Evolutionary conservation across 2,113 vertebrate genomes (phyloP), one percentile per base, ranked within the genome.

Genomic region (Gambusia holbrooki): DNA sequence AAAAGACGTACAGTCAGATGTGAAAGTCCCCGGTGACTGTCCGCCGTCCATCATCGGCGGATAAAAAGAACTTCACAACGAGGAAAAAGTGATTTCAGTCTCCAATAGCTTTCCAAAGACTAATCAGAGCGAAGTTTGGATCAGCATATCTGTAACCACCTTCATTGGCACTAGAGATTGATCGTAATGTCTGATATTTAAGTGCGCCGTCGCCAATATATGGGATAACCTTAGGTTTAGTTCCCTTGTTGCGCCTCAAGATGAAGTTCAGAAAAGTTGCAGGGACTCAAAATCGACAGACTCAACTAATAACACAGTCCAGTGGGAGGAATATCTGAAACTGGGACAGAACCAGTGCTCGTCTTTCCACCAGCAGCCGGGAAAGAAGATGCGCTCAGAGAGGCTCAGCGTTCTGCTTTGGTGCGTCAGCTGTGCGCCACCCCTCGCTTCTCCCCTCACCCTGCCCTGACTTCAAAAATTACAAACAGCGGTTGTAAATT

Each of bases 331-430:
- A 37, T 5, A 27, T 81, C 73, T 66, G 51, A 68, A 80, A 77
- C 79, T 69, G 76, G 69, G 17, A 37, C 71, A 8, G 74, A 33
- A 29, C 30, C 4, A 29, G 66, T 22, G 87, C 74, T 76, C 88
- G 87, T 80, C 77, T 90, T 88, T 85, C 71, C 83, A 68, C 74
- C 74, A 40, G 66, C 15, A 80, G 83, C 54, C 84, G 5, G 54
- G 72, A 86, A 65, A 86, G 84, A 87, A 88, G 92, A 92, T 92
- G 92, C 91, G 80, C 86, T 62, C 35, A 2, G 67, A 65, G 72
- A 62, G 64, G 32, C 71, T n/a, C 81, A 2, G 72, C 29, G 61
- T 82, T 82, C 58, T 66, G 58, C 83, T 81, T 66, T 58, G 51
- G 86, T 51, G 89, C 84, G 83, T 90, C 88, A 91, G 88, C 87